Evolutionary conservation across 2,797 vertebrate species (phyloP), one percentile per base, ranked within the genome.

Genomic region (Clarias laeviceps): DNA sequence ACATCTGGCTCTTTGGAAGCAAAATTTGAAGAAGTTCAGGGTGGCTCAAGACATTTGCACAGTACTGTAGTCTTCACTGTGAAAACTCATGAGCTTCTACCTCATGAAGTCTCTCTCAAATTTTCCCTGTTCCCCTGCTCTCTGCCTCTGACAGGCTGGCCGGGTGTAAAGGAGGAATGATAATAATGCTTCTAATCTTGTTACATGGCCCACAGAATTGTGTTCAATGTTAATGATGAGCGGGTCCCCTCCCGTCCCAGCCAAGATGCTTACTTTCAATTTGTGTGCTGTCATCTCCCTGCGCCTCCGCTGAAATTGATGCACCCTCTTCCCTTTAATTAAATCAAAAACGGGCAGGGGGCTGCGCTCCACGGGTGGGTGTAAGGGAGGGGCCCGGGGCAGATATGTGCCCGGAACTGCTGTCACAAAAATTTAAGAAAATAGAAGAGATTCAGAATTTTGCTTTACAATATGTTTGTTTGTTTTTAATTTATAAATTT

Each of bases 211-310:
- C 92, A 93, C 93, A 93, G 93, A 94, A 94, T 94, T 94, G 93
- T 94, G 92, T 91, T 90, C 91, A 91, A 90, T 94, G 94, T 95
- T 95, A 95, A 95, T 95, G 93, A 95, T 93, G 92, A 90, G 90
- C 89, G 72, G 32, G 86, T 91, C 91, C 89, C 92, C 89, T 92
- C 91, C 91, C 84, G 87, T 91, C 91, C 91, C 90, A 91, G 90
- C 89, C 88, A 90, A 92, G 92, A 92, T 90, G 92, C 94, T 95
- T 94, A 92, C 94, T 95, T 95, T 95, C 94, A 95, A 94, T 95
- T 95, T 96, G 94, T 95, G 93, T 95, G 93, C 94, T 95, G 94
- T 95, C 95, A 96, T 95, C 94, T 94, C 92, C 87, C 90, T 85
- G 84, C 92, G 88, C 92, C 84, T 83, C 86, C 32, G 80, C 83